These are phyloP conservation scores for Helicoverpa zea DNA, from an alignment of 1,140 invertebrate genomes.

Conservation along the genomic window DNA sequence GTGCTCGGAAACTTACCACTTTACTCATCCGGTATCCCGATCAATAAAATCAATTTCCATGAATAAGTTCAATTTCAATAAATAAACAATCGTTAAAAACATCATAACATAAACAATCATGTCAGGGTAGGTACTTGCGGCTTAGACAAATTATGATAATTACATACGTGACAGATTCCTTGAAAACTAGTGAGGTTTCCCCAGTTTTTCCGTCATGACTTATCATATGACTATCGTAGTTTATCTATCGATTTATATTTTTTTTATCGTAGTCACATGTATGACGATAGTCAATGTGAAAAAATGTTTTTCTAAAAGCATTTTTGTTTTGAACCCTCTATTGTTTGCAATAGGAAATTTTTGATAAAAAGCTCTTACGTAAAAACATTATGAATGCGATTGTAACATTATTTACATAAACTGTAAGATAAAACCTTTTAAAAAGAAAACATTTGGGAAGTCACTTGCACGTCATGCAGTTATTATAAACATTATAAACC, in stretches of 20 bases:
- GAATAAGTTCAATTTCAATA: neutral
- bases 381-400: neutral
- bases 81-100: neutral
- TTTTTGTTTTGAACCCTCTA: neutral
- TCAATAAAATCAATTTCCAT: neutral
- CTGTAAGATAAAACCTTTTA: neutral
- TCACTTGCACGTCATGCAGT: constrained; percentile 18
- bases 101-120: neutral
- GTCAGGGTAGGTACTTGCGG: neutral
- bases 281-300: too few relatives aligned
- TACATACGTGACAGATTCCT: neutral
- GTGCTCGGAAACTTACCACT: too few relatives aligned
- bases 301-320: neutral
- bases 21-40: too few relatives aligned
- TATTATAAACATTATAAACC: too few relatives aligned
- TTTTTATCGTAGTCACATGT: too few relatives aligned
- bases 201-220: neutral
- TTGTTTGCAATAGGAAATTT: neutral
- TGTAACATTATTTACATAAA: constrained; percentile 1
- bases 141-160: neutral
- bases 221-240: too few relatives aligned
- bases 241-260: too few relatives aligned
- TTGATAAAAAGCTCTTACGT: neutral
- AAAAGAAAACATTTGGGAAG: constrained; percentile 6
- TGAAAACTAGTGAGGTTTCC: too few relatives aligned